phyloP scores from a whole-genome alignment of 2,113 vertebrate species.

The Coturnix japonica region DNA sequence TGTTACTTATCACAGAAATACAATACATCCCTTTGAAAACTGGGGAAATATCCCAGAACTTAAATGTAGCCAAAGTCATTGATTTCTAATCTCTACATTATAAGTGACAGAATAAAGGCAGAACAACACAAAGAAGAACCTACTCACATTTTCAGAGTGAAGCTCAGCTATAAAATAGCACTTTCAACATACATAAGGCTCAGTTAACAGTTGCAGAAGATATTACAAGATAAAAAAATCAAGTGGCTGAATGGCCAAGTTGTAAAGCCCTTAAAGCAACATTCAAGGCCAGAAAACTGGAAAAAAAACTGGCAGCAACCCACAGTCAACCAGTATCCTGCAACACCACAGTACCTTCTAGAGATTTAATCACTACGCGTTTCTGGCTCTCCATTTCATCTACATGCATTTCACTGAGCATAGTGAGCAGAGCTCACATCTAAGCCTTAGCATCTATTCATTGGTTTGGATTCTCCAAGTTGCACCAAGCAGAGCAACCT shows the following conservation, averaged over 20 bases:
- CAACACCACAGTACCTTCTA: fast-evolving
- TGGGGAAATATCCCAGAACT: conserved; percentile 33
- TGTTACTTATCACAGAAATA: conserved; percentile 40
- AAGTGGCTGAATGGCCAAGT: not conserved
- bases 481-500: not conserved
- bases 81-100: conserved; percentile 27
- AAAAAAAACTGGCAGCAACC: not conserved
- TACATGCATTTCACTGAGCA: not conserved
- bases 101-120: conserved; percentile 9
- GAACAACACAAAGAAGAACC: not conserved
- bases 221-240: not conserved
- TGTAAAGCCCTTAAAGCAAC: not conserved
- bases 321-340: not conserved
- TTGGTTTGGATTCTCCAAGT: not conserved
- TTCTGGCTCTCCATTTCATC: not conserved
- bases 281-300: not conserved
- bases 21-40: conserved; percentile 17
- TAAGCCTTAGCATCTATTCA: not conserved
- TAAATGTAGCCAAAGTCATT: not conserved
- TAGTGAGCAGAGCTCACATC: not conserved
- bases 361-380: not conserved
- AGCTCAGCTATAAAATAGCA: not conserved
- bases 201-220: not conserved
- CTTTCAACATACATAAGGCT: not conserved
- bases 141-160: not conserved